Percentiles rank a stretch among this genome's conserved stretches.
Evolutionary conservation across 2,797 vertebrate genomes (phyloP).

Genomic region (Danio tinwini): DNA sequence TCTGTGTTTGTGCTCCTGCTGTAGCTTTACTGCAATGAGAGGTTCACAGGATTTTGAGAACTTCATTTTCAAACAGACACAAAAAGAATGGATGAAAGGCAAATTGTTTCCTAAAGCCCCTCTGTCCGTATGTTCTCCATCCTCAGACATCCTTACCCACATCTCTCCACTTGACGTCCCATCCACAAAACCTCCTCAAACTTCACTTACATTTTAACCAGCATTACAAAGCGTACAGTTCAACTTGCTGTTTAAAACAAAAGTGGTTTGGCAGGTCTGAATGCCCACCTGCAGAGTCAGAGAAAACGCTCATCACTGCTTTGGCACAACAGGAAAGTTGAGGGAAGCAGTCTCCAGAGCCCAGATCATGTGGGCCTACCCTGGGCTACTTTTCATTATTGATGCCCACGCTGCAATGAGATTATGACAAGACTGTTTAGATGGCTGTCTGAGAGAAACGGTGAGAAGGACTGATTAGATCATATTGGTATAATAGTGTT

Average conservation of each 20-base stretch:
- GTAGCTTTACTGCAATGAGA: background rate
- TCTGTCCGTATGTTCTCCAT: background rate
- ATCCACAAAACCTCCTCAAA: constrained; percentile 23
- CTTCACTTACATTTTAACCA: constrained; percentile 56
- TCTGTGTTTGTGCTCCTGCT: background rate
- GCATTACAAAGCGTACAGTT: constrained; percentile 55
- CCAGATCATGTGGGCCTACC: constrained; percentile 47
- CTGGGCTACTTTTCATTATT: constrained; percentile 56
- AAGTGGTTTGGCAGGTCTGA: constrained; percentile 44
- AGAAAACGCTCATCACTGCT: constrained; percentile 26
- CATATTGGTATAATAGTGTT: constrained; percentile 51
- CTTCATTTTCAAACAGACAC: constrained; percentile 30
- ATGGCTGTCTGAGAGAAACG: constrained; percentile 42
- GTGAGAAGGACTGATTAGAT: constrained; percentile 60
- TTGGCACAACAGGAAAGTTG: background rate
- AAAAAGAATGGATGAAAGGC: constrained; percentile 25
- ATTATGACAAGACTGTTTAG: constrained; percentile 59
- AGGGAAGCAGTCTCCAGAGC: constrained; percentile 18
- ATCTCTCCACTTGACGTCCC: background rate
- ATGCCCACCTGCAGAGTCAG: constrained; percentile 1
- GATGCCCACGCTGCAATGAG: constrained; percentile 56
- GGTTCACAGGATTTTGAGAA: constrained; percentile 15
- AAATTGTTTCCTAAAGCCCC: constrained; percentile 50
- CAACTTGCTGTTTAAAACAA: constrained; percentile 56
- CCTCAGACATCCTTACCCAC: constrained; percentile 1